phyloP scores from a whole-genome alignment of 2,888 invertebrate species.

The Sinodicranocentrus sp. region DNA sequence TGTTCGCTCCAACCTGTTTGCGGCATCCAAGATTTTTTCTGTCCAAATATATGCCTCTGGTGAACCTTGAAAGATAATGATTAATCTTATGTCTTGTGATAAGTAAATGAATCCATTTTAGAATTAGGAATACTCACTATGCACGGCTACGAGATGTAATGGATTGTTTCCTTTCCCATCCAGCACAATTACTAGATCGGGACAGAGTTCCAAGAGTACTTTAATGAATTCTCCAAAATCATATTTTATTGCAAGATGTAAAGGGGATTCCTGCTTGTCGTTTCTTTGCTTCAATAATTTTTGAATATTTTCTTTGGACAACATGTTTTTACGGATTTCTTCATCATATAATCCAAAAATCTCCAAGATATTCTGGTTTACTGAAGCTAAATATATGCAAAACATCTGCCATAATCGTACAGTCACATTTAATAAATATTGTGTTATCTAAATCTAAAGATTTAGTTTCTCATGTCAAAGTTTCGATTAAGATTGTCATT shows the following conservation, averaged over 20 bases:
- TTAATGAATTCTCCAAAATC: constrained; percentile 21
- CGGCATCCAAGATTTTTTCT: too few species aligned
- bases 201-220: constrained; percentile 5
- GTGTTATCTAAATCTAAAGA: too few species aligned
- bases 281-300: constrained; percentile 4
- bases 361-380: constrained; percentile 13
- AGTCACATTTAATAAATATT: too few species aligned
- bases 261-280: not conserved
- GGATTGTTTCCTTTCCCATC: constrained; percentile 10
- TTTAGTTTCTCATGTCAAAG: too few species aligned
- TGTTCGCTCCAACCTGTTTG: too few species aligned
- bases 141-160: constrained; percentile 31
- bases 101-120: too few species aligned
- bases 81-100: too few species aligned
- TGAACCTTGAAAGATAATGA: too few species aligned
- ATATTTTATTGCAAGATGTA: constrained; percentile 27
- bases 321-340: not conserved
- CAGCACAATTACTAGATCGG: not conserved
- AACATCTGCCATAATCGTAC: too few species aligned
- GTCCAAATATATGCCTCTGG: too few species aligned
- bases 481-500: too few species aligned
- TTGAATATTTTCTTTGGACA: not conserved
- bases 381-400: constrained; percentile 15
- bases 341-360: constrained; percentile 15
- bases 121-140: too few species aligned